phyloP scores from a whole-genome alignment of 37 sponge, comb jelly and placozoan species.

The Geodia barretti region DNA sequence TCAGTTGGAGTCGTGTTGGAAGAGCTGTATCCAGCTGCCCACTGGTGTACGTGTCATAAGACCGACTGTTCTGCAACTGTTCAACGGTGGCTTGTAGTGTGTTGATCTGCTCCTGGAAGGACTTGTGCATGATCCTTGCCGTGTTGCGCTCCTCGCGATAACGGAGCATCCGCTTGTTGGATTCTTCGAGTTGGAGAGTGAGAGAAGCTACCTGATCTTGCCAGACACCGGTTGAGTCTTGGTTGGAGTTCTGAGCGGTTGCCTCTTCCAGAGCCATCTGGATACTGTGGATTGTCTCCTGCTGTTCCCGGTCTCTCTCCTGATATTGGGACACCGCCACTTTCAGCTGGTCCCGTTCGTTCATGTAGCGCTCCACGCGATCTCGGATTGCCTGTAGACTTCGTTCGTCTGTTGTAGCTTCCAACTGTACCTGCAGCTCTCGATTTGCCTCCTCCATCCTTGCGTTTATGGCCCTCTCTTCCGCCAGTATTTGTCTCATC shows the following conservation, averaged over 20 bases:
- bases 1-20: too few species aligned
- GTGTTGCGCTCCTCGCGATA: constrained; percentile 41
- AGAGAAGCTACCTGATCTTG: background rate
- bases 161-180: constrained; percentile 8
- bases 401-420: constrained; percentile 23
- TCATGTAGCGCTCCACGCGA: constrained; percentile 34
- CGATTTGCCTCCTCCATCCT: constrained; percentile 10
- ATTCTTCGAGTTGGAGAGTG: background rate
- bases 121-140: background rate
- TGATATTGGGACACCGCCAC: constrained; percentile 8
- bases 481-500: background rate
- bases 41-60: background rate
- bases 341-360: constrained; percentile 43
- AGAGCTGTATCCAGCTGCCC: background rate
- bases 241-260: background rate
- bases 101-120: background rate
- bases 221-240: background rate
- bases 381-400: constrained; percentile 20
- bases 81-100: background rate
- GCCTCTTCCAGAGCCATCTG: background rate
- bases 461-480: background rate
- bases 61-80: background rate
- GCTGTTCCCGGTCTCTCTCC: background rate
- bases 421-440: constrained; percentile 38
- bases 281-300: background rate